Evolutionary conservation across 2,888 invertebrate species (phyloP).

Genomic region (Rhagonycha lutea): DNA sequence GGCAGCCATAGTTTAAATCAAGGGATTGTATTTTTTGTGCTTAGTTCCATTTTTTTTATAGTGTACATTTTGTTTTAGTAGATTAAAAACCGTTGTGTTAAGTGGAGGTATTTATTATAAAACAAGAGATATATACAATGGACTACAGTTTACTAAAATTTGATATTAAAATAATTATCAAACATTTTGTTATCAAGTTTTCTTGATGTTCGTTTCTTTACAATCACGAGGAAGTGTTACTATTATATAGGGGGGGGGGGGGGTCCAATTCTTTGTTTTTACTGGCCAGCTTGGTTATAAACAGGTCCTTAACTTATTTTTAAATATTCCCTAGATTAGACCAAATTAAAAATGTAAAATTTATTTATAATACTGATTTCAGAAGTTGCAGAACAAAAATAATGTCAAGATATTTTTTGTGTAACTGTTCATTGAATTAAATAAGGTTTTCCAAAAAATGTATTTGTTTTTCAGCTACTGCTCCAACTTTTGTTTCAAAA

Average conservation of each 20-base stretch:
- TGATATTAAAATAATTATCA: not conserved
- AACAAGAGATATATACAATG: not conserved
- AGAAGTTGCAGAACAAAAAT: no score
- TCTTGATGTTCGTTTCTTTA: not conserved
- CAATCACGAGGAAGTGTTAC: not conserved
- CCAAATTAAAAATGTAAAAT: no score
- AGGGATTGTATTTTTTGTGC: constrained; percentile 14
- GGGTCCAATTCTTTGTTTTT: not conserved
- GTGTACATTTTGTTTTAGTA: constrained; percentile 10
- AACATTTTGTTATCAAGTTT: not conserved
- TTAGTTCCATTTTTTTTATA: constrained; percentile 14
- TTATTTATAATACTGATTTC: no score
- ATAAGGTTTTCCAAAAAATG: no score
- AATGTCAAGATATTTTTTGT: no score
- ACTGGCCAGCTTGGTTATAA: not conserved
- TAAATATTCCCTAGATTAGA: no score
- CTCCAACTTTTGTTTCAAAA: no score
- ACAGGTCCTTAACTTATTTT: not conserved
- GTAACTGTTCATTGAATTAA: no score
- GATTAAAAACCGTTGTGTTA: constrained; percentile 14
- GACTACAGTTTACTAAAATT: not conserved
- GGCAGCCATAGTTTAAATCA: not conserved
- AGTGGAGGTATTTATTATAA: not conserved
- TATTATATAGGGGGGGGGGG: no score
- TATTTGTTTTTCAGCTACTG: no score